Evolutionary conservation across 2,888 invertebrate genomes (phyloP).

Genomic region (Diogma glabrata): DNA sequence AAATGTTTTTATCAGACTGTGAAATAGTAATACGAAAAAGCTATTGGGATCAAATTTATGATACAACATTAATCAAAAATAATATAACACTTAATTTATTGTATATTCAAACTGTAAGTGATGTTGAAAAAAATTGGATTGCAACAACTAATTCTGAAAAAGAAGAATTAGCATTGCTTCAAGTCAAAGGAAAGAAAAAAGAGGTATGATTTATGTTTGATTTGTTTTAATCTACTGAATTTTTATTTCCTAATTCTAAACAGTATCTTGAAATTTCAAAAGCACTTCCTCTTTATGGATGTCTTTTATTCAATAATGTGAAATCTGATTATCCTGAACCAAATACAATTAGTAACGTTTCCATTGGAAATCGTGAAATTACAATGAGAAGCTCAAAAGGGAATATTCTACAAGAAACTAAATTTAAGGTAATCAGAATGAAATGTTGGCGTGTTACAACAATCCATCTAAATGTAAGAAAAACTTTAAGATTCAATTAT

Average conservation of each 20-base stretch:
- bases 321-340: slow-evolving; percentile 64
- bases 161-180: slow-evolving; percentile 56
- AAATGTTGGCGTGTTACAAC: slow-evolving; percentile 95
- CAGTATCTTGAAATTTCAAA: slow-evolving; percentile 80
- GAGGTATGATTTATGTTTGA: slow-evolving; percentile 41
- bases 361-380: slow-evolving; percentile 78
- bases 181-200: slow-evolving; percentile 66
- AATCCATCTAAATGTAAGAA: slow-evolving; percentile 38
- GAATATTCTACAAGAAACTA: slow-evolving; percentile 62
- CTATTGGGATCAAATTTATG: slow-evolving; percentile 81
- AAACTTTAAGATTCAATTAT: too few relatives aligned
- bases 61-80: slow-evolving; percentile 70
- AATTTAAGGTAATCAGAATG: slow-evolving; percentile 91
- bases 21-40: slow-evolving; percentile 82
- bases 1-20: slow-evolving; percentile 63
- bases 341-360: slow-evolving; percentile 56
- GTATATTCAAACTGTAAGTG: slow-evolving; percentile 77
- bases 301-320: slow-evolving; percentile 66
- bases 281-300: slow-evolving; percentile 79
- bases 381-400: slow-evolving; percentile 52
- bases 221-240: background rate
- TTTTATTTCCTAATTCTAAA: slow-evolving; percentile 25
- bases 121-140: slow-evolving; percentile 73
- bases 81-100: slow-evolving; percentile 73
- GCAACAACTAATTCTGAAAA: slow-evolving; percentile 55